Evolutionary conservation across 2,888 invertebrate species (phyloP).

Genomic region (Hemithea aestivaria): DNA sequence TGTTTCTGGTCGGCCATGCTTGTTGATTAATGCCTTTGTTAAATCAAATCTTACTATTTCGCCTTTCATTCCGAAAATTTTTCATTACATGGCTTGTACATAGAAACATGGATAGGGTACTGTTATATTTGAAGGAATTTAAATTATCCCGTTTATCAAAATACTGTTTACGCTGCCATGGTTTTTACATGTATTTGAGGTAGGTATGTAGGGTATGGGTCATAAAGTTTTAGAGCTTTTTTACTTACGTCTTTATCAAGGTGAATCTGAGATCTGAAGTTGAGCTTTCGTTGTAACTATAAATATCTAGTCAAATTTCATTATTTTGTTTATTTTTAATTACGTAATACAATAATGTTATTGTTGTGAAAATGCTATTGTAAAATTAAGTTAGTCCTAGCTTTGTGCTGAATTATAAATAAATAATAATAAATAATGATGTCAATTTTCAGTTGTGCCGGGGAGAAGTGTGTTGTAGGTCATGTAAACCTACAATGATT

Average conservation of each 20-base stretch:
- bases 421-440: too few species aligned
- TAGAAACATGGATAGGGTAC: constrained; percentile 32
- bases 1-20: constrained; percentile 34
- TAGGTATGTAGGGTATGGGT: constrained; percentile 35
- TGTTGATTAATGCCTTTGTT: constrained; percentile 28
- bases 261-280: too few species aligned
- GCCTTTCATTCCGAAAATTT: constrained; percentile 25
- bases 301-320: too few species aligned
- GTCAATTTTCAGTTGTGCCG: too few species aligned
- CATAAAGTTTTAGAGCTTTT: constrained; percentile 39
- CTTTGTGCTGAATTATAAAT: too few species aligned
- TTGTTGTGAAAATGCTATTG: too few species aligned
- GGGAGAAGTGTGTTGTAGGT: too few species aligned
- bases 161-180: constrained; percentile 43
- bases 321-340: too few species aligned
- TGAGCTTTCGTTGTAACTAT: too few species aligned
- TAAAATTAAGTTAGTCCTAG: too few species aligned
- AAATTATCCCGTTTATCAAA: constrained; percentile 45
- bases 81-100: constrained; percentile 33
- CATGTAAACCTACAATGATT: too few species aligned
- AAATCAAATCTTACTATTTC: constrained; percentile 18
- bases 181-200: constrained; percentile 33
- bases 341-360: too few species aligned
- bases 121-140: constrained; percentile 35
- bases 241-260: constrained; percentile 35